Evolutionary conservation across 1,140 invertebrate genomes (phyloP).

Genomic region (Drosophila kepulauana): DNA sequence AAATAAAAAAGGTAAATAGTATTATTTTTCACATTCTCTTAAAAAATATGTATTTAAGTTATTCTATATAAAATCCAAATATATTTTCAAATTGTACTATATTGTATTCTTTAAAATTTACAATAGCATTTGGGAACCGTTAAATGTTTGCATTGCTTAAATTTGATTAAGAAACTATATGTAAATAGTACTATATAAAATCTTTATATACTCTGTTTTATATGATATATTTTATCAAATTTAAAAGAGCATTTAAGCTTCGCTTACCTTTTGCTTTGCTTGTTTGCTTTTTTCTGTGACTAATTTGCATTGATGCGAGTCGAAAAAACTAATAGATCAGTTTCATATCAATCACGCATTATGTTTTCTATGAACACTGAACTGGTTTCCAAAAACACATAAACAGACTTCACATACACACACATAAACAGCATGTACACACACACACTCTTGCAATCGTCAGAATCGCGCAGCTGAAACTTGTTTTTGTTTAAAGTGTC

Average conservation of each 20-base stretch:
- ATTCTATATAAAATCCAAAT: too few species aligned
- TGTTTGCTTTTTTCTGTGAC: slow-evolving; percentile 28
- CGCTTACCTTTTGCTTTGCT: not conserved
- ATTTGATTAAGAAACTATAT: too few species aligned
- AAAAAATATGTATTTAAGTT: too few species aligned
- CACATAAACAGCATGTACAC: not conserved
- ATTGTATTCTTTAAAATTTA: too few species aligned
- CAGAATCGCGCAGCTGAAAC: slow-evolving; percentile 3
- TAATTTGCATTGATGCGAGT: slow-evolving; percentile 67
- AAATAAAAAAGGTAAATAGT: too few species aligned
- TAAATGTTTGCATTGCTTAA: too few species aligned
- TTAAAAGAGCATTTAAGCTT: not conserved
- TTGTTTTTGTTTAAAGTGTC: slow-evolving; percentile 45
- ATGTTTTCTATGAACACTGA: slow-evolving; percentile 46
- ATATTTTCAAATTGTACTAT: too few species aligned
- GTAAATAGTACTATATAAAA: too few species aligned
- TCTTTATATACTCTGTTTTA: too few species aligned
- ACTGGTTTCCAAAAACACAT: slow-evolving; percentile 60
- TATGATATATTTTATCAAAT: not conserved
- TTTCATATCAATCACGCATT: slow-evolving; percentile 74
- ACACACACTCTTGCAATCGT: not conserved
- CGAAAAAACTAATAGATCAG: slow-evolving; percentile 71
- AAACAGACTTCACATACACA: slow-evolving; percentile 12
- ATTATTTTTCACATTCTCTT: too few species aligned
- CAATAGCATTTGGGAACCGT: too few species aligned